A percentile compares a stretch with the other conserved stretches of the same genome.
Evolutionary conservation across 1,140 invertebrate genomes (phyloP).

Genomic region (Tyrophagus putrescentiae): DNA sequence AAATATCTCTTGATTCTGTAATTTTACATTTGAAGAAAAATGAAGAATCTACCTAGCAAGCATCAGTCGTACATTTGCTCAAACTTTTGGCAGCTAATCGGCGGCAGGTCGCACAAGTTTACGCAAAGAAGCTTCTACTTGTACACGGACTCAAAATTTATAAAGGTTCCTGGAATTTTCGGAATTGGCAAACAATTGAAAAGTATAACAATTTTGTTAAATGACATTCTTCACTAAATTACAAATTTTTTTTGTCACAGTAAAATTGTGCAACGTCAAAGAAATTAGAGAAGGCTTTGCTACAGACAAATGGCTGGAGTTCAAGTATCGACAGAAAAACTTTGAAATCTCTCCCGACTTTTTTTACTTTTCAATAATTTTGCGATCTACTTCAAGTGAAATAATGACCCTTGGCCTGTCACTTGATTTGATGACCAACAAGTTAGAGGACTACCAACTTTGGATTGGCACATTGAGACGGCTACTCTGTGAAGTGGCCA

Average conservation of each 20-base stretch:
- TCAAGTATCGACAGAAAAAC: neutral
- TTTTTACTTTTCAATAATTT: neutral
- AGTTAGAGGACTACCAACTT: neutral
- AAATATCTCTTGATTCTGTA: no score
- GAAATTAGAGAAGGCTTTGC: slow-evolving; percentile 4
- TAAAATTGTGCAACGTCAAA: neutral
- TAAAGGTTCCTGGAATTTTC: neutral
- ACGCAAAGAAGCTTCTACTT: neutral
- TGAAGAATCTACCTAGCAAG: neutral
- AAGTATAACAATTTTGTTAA: slow-evolving; percentile 5
- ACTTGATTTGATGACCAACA: slow-evolving; percentile 5
- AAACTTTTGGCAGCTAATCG: slow-evolving; percentile 4
- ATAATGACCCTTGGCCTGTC: neutral
- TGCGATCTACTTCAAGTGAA: neutral
- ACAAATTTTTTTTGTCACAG: neutral
- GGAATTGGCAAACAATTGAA: neutral
- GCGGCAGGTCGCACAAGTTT: neutral
- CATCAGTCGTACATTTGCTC: neutral
- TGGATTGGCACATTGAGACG: neutral
- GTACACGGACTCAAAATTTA: neutral
- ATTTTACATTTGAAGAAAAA: no score
- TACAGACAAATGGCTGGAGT: slow-evolving; percentile 4
- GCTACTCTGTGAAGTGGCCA: neutral
- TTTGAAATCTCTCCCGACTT: neutral
- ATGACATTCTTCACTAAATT: no score